Evolutionary conservation across 2,888 invertebrate species (phyloP), one percentile per base, ranked within the genome.

Genomic region (Dasypogon diadema): DNA sequence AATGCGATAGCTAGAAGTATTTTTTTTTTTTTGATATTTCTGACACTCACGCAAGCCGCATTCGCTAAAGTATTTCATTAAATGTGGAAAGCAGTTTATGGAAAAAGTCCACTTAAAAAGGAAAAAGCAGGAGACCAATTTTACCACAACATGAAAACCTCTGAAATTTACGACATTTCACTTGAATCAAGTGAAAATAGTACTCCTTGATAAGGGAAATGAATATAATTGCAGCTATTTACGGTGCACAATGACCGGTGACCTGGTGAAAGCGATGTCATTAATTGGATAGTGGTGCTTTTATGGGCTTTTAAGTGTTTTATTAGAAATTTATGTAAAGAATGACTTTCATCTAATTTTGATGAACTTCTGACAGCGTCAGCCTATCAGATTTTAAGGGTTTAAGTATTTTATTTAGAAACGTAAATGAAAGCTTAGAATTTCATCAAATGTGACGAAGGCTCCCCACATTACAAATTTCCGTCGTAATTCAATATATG

Each of bases 1-100:
- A 68, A 22, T 18, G 16, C 65, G 65, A 48, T 68, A 48, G 48
- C 48, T 26, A 16, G 22, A 84, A 84, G 12, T 30, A 10, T 30
- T 30, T 6, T 30, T 30, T 30, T 30, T 85, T 83, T 85, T 85
- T 84, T 85, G 85, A 85, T 85, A 85, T 84, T 83, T 83, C 83
- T 85, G 85, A 85, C 85, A 85, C 84, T 83, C 84, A 82, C 85
- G 85, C 85, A 82, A 76, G 26, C 65, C 54, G 34, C 70, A 37
- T 60, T 70, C 51, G 10, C 54, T 54, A 34, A 70, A 70, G 21
- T 22, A 30, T 51, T 70, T 54, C 65, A 12, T 70, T 70, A 30
- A 10, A 30, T 70, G 30, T 21, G 70, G 54, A 30, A 34, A 22
- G n/a, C 54, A 14, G 10, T 34, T 21, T 26, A 54, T 51, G 51